These are phyloP conservation scores for Cyprinella venusta DNA, from an alignment of 2,797 vertebrate genomes.

Conservation along the genomic window DNA sequence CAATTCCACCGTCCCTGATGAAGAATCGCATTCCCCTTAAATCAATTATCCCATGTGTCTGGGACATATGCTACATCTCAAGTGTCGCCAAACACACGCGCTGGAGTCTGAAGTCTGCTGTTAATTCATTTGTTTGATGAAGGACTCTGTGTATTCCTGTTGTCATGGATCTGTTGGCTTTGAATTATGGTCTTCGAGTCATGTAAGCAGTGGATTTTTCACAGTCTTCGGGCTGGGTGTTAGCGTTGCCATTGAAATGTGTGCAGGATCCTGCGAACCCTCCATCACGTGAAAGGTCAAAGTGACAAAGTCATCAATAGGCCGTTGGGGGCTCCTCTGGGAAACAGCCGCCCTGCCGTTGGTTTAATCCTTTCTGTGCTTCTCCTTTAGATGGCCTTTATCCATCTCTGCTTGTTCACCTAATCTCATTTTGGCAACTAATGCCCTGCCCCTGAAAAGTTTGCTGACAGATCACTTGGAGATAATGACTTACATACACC, in stretches of 20 bases:
- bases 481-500: conserved; percentile 72
- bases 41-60: conserved; percentile 60
- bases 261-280: conserved; percentile 55
- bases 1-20: conserved; percentile 48
- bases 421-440: conserved; percentile 69
- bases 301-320: conserved; percentile 65
- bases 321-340: conserved; percentile 48
- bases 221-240: conserved; percentile 28
- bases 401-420: conserved; percentile 60
- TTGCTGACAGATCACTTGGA: conserved; percentile 64
- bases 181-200: conserved; percentile 48
- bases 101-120: conserved; percentile 24
- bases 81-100: conserved; percentile 41
- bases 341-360: conserved; percentile 36
- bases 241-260: conserved; percentile 52
- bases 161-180: conserved; percentile 46
- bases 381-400: conserved; percentile 60
- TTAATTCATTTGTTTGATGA: conserved; percentile 53
- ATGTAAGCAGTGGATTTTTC: conserved; percentile 52
- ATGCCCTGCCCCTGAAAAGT: conserved; percentile 63
- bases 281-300: conserved; percentile 66
- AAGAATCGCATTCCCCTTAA: conserved; percentile 53
- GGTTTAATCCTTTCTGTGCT: conserved; percentile 51
- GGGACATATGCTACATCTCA: conserved; percentile 53
- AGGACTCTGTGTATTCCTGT: conserved; percentile 38